These are phyloP conservation scores for Drosophila ustulata DNA, from an alignment of 2,888 invertebrate species.

Conservation along the genomic window DNA sequence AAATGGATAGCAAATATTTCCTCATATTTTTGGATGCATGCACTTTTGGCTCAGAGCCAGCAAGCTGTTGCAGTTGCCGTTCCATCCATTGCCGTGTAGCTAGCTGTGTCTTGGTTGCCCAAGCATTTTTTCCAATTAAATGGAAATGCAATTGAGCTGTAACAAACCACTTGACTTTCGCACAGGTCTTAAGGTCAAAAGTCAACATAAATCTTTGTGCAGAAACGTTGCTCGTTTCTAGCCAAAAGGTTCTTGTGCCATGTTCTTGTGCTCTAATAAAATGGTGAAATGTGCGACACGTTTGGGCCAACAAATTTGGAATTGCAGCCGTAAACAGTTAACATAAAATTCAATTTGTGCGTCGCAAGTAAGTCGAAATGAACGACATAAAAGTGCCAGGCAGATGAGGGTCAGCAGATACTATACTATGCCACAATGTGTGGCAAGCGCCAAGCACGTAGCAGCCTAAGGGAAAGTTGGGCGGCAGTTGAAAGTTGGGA, in stretches of 20 bases:
- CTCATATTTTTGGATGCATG: slow-evolving; percentile 45
- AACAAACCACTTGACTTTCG: slow-evolving; percentile 65
- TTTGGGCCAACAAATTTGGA: slow-evolving; percentile 15
- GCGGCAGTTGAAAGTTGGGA: slow-evolving; percentile 5
- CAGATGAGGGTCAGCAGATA: slow-evolving; percentile 29
- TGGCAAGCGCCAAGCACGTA: slow-evolving; percentile 45
- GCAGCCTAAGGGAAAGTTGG: slow-evolving; percentile 11
- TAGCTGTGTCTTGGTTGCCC: slow-evolving; percentile 25
- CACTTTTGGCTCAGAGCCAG: slow-evolving; percentile 47
- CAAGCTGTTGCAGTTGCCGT: slow-evolving; percentile 9
- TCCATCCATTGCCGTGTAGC: slow-evolving; percentile 3
- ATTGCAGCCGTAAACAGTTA: slow-evolving; percentile 26
- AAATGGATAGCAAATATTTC: slow-evolving; percentile 39
- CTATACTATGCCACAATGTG: slow-evolving; percentile 21
- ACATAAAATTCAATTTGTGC: slow-evolving; percentile 60
- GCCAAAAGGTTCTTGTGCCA: not conserved
- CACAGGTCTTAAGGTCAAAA: slow-evolving; percentile 58
- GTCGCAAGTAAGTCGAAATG: not conserved
- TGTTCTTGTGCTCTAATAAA: slow-evolving; percentile 6
- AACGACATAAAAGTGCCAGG: slow-evolving; percentile 33
- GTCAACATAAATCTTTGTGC: slow-evolving; percentile 30
- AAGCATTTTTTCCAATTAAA: slow-evolving; percentile 56
- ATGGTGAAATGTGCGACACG: slow-evolving; percentile 26
- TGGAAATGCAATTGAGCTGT: slow-evolving; percentile 50
- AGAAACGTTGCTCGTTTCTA: not conserved